phyloP scores from a whole-genome alignment of 92 coral and sea anemone genomes.

The Zoanthus gigantus region DNA sequence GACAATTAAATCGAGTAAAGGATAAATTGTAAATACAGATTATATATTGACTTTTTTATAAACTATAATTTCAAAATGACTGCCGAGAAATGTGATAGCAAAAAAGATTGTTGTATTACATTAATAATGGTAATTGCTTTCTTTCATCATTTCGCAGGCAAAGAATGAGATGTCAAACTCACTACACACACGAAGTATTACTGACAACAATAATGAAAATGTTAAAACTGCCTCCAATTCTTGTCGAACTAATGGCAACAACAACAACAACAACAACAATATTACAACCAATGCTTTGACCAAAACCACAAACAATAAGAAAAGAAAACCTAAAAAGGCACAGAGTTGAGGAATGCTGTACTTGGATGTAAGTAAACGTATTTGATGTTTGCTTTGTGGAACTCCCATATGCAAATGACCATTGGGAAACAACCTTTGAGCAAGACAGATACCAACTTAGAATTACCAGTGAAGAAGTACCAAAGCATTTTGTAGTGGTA shows the following conservation, averaged over 20 bases:
- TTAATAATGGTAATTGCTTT: not conserved
- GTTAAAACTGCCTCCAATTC: slow-evolving; percentile 5
- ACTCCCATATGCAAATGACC: not conserved
- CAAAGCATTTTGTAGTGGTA: too few relatives aligned
- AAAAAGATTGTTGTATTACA: too few relatives aligned
- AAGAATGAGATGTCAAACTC: slow-evolving; percentile 21
- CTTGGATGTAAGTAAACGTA: slow-evolving; percentile 13
- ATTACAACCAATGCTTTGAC: slow-evolving; percentile 14
- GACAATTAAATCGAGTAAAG: too few relatives aligned
- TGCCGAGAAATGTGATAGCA: too few relatives aligned
- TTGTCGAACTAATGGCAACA: slow-evolving; percentile 2
- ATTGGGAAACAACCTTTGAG: not conserved
- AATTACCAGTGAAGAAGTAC: not conserved
- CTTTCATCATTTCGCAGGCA: not conserved
- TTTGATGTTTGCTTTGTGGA: not conserved
- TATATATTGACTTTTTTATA: too few relatives aligned
- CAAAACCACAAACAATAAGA: slow-evolving; percentile 23
- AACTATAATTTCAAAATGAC: too few relatives aligned
- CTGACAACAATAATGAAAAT: not conserved
- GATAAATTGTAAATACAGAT: too few relatives aligned
- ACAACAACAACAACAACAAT: not conserved
- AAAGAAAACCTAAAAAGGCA: slow-evolving; percentile 19
- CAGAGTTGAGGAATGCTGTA: slow-evolving; percentile 23
- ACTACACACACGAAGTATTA: not conserved
- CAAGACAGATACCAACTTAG: not conserved